Conservation (phyloP, 2,797 vertebrate species). For the Galaxias olidus region DNA sequence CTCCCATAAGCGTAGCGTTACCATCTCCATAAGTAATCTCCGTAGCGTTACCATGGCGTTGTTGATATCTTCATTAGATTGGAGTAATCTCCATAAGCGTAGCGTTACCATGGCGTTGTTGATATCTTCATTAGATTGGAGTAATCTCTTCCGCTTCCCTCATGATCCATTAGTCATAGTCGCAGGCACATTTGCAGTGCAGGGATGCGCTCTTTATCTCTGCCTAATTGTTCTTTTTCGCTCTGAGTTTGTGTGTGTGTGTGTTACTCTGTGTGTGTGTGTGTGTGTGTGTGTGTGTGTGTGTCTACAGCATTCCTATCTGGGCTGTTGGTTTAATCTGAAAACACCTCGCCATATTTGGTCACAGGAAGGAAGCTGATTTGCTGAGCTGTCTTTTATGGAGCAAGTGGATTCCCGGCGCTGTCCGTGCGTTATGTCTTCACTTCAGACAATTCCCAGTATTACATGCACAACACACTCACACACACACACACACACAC, state of each 20-base stretch:
- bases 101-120: conserved; percentile 2
- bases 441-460: neutral
- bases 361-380: conserved; percentile 31
- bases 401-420: neutral
- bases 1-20: too few species aligned
- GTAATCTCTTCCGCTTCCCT: neutral
- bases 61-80: too few species aligned
- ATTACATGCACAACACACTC: conserved; percentile 3
- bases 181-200: neutral
- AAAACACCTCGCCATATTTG: conserved; percentile 29
- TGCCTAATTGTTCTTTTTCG: neutral
- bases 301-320: conserved; percentile 27
- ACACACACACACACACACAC: conserved; percentile 6
- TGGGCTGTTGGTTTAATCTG: conserved; percentile 26
- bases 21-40: too few species aligned
- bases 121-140: conserved; percentile 5
- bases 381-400: conserved; percentile 11
- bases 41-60: too few species aligned
- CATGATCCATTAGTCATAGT: neutral
- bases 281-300: conserved; percentile 13
- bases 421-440: too few species aligned
- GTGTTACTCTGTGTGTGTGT: conserved; percentile 2
- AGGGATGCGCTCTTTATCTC: neutral
- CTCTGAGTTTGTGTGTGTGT: conserved; percentile 15
- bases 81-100: neutral